Evolutionary conservation across 2,888 invertebrate genomes (phyloP).

Genomic region (Ormyrus labotus): DNA sequence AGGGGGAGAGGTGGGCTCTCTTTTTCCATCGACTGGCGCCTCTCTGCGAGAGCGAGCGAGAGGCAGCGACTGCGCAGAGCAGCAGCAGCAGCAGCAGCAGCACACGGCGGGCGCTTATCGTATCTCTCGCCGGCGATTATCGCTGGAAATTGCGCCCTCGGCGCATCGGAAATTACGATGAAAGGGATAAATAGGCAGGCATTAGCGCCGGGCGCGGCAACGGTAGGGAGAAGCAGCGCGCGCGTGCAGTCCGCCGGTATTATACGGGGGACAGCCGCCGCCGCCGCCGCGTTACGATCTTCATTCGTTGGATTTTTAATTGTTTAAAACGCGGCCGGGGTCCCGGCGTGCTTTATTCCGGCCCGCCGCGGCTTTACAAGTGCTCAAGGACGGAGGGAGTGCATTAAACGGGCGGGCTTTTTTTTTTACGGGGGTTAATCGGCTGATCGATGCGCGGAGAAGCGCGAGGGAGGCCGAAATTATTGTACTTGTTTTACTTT

Average conservation of each 20-base stretch:
- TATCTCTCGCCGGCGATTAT: conserved; percentile 56
- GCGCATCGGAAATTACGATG: conserved; percentile 60
- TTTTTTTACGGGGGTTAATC: neutral
- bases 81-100: no score
- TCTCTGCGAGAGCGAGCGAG: neutral
- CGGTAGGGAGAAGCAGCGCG: neutral
- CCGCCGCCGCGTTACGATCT: conserved; percentile 23
- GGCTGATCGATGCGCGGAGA: no score
- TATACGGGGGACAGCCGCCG: neutral
- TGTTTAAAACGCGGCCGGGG: conserved; percentile 19
- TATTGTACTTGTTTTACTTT: neutral
- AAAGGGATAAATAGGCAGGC: conserved; percentile 60
- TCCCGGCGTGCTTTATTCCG: no score
- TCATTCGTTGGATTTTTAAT: conserved; percentile 49
- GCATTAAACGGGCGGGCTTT: neutral
- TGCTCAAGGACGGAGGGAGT: no score
- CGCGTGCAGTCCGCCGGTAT: neutral
- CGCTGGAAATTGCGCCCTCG: conserved; percentile 57
- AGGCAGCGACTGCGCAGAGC: neutral
- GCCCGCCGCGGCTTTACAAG: no score
- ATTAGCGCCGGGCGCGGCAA: conserved; percentile 52
- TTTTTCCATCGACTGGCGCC: conserved; percentile 43
- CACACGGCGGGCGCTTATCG: conserved; percentile 42
- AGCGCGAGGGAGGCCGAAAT: no score
- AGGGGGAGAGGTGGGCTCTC: neutral